Base-by-base conservation (phyloP, 2,113 vertebrate species). In the Otocyon megalotis region DNA sequence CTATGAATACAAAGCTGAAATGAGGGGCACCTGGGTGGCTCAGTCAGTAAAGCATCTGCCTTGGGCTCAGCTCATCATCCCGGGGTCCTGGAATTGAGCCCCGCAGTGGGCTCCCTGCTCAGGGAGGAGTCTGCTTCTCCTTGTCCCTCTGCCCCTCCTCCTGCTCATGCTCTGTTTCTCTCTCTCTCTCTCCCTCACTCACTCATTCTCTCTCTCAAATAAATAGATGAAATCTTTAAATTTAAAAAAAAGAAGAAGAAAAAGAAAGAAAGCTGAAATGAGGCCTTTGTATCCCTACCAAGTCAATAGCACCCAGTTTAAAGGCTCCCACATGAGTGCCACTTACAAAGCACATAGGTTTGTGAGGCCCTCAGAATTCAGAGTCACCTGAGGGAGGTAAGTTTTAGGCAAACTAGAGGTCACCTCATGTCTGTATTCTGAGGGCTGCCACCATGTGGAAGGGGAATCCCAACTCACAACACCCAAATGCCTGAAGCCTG, bases 1-100 rank as follows among this genome's bases (percentile, higher is more conserved):
- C 48, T 86, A 85, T 43, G 26, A 94, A 76, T 24, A 81, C 50
- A 90, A 92, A 90, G n/a, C 65, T 72, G 79, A 94, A 88, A 58
- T 22, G 14, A 81, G 63, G 17, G 28, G 43, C 7, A 7, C 43
- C 43, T 43, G 43, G 43, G 6, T 43, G 43, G 43, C 43, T 43
- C 43, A 43, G 43, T 43, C 43, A 43, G 43, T 43, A 43, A 43
- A 43, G 43, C 43, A 1, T 43, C 43, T 43, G 43, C 43, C 43
- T 43, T 43, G 43, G 43, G 43, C 43, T 43, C 43, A 43, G 43
- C 43, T 43, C 43, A 43, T 43, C 43, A 43, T 43, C 43, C 43
- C 43, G 1, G 43, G 43, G 43, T 43, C 43, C 43, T 43, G 43
- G 43, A 43, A 43, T 43, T 43, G 43, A 43, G 43, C 43, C 43